Evolutionary conservation across 2,888 invertebrate species (phyloP), one percentile per base, ranked within the genome.

Genomic region (Crematogaster levior): DNA sequence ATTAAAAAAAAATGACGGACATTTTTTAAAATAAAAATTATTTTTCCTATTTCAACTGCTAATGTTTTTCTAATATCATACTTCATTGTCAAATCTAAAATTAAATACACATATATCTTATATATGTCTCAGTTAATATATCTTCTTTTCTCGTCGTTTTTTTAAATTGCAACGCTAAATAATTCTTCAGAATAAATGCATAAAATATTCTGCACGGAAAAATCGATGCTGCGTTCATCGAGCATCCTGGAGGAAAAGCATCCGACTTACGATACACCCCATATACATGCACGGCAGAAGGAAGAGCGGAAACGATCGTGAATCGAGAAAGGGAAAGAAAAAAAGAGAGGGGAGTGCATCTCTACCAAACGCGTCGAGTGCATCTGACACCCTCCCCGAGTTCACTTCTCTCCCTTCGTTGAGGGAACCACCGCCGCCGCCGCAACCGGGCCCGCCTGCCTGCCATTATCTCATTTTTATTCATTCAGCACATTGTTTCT

Each of bases 401-500:
- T 80, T 81, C 60, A 48, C n/a, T 46, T 70, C 82, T 68, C 77
- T 63, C 79, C 70, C 61, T 72, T 81, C 79, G 84, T 84, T 82
- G 72, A 30, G 56, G 34, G 85, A 86, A 56, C 18, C 51, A 46
- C 65, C 48, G 48, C 21, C n/a, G 48, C n/a, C 34, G 88, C 87
- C 90, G 83, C 85, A 84, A 73, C 81, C 88, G 77, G 75, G 73
- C 43, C 74, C 86, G 80, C 81, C 89, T 87, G 86, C 86, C 84
- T 87, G 86, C 86, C 84, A 91, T 91, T 91, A 91, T 91, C 89
- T 89, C 86, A 90, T 89, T 91, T 90, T 90, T 91, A 90, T 91
- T 90, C 90, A 90, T 90, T 91, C 90, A 85, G 86, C 86, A 90
- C 91, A 91, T 91, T 91, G 91, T 91, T 91, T 91, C 90, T 90